Conservation (phyloP, 1,140 invertebrate genomes). For the Pseudomyrmex dendroicus region DNA sequence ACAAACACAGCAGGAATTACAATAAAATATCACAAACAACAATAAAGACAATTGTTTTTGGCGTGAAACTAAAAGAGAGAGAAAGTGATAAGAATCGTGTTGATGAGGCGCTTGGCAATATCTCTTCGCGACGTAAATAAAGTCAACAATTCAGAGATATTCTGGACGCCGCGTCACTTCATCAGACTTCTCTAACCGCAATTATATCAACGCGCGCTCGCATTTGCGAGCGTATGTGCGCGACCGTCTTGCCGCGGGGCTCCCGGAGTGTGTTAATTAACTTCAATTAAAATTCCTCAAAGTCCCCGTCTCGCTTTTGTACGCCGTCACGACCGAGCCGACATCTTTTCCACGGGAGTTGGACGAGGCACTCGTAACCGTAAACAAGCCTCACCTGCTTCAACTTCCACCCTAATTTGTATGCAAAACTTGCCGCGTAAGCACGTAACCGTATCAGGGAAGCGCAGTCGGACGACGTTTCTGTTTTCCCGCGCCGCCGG, state of each 20-base stretch:
- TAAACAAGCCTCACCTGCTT: slow-evolving; percentile 66
- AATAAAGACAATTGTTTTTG: background rate
- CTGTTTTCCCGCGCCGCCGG: no score
- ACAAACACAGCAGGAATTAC: no score
- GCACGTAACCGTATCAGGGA: slow-evolving; percentile 53
- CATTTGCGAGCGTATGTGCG: slow-evolving; percentile 32
- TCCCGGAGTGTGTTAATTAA: slow-evolving; percentile 73
- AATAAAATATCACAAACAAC: no score
- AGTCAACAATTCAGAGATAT: background rate
- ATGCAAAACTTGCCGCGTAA: slow-evolving; percentile 70
- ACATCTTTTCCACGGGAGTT: slow-evolving; percentile 54
- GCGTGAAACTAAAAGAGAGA: background rate
- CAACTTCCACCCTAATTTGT: slow-evolving; percentile 64
- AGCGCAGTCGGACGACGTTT: background rate
- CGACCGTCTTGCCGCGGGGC: slow-evolving; percentile 9
- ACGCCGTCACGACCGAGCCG: slow-evolving; percentile 45
- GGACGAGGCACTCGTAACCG: slow-evolving; percentile 69
- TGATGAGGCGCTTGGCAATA: no score
- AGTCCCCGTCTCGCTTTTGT: slow-evolving; percentile 59
- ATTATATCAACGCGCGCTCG: slow-evolving; percentile 54
- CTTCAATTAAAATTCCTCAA: slow-evolving; percentile 78
- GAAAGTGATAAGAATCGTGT: no score
- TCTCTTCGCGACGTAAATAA: no score
- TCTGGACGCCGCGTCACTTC: background rate
- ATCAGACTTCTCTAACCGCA: slow-evolving; percentile 28